Percentiles rank a stretch among this genome's conserved stretches.
Evolutionary conservation across 2,797 vertebrate species (phyloP).

Genomic region (Pipistrellus nathusii): DNA sequence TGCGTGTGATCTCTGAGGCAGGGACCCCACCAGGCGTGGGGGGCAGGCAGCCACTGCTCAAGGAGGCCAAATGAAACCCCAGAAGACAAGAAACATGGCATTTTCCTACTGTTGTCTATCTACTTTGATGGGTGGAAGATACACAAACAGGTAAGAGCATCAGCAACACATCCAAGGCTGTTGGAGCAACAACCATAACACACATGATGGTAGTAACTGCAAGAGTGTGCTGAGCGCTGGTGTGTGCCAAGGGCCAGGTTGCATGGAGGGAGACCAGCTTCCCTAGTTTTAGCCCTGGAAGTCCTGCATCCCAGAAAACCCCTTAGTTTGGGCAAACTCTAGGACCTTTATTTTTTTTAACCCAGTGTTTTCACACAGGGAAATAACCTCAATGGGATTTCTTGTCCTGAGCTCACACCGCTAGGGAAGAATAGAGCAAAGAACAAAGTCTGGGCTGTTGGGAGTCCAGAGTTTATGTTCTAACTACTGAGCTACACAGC

Average conservation of each 20-base stretch:
- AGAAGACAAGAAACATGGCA: neutral
- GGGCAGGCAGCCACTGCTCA: neutral
- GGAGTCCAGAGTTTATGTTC: accelerated
- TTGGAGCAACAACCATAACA: neutral
- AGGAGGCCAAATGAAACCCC: accelerated
- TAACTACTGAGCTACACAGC: neutral
- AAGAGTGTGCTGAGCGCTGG: accelerated
- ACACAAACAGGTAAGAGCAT: accelerated
- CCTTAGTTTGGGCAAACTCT: neutral
- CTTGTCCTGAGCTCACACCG: neutral
- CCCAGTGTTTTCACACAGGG: neutral
- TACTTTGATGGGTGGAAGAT: neutral
- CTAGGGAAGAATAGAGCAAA: neutral
- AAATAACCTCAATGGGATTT: neutral
- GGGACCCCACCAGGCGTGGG: accelerated
- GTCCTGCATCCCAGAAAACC: neutral
- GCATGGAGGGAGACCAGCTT: accelerated
- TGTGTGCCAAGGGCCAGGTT: too few species aligned
- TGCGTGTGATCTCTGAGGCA: accelerated
- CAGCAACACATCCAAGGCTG: accelerated
- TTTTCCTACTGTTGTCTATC: neutral
- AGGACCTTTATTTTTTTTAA: neutral
- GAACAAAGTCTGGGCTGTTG: neutral
- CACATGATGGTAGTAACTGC: accelerated
- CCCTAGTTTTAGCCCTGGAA: neutral